Evolutionary conservation across 1,140 invertebrate species (phyloP).

Genomic region (Diabrotica undecimpunctata): DNA sequence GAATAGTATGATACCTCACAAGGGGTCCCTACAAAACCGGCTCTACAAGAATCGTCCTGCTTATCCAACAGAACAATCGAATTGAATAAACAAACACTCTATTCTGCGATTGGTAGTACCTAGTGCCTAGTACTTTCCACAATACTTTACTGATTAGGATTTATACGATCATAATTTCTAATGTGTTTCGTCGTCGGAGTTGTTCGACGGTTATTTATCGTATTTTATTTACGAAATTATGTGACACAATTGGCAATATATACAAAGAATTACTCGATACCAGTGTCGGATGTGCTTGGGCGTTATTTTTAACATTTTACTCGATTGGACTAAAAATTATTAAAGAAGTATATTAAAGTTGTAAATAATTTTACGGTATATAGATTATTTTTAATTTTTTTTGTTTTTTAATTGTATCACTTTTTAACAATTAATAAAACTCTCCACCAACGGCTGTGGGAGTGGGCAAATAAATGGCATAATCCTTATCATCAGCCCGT

Average conservation of each 20-base stretch:
- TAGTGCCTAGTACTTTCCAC: constrained; percentile 2
- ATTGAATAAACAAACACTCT: constrained; percentile 2
- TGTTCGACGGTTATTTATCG: constrained; percentile 35
- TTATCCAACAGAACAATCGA: neutral
- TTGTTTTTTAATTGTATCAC: too few relatives aligned
- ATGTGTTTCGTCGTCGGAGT: constrained; percentile 26
- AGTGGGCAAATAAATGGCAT: too few relatives aligned
- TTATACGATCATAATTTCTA: constrained; percentile 32
- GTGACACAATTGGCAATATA: constrained; percentile 31
- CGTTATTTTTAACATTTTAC: neutral
- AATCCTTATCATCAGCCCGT: too few relatives aligned
- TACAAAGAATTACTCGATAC: constrained; percentile 1
- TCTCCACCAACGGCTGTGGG: too few relatives aligned
- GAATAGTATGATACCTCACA: neutral
- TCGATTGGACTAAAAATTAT: too few relatives aligned
- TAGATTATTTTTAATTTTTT: too few relatives aligned
- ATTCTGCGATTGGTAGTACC: neutral
- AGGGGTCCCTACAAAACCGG: neutral
- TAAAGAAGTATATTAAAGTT: too few relatives aligned
- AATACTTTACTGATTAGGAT: constrained; percentile 27
- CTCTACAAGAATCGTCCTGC: neutral
- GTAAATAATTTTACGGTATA: too few relatives aligned
- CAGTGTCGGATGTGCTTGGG: neutral
- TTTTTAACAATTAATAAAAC: too few relatives aligned
- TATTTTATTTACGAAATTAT: constrained; percentile 36